These are phyloP conservation scores for Sesia bembeciformis DNA, from an alignment of 2,888 invertebrate genomes.

Conservation along the genomic window DNA sequence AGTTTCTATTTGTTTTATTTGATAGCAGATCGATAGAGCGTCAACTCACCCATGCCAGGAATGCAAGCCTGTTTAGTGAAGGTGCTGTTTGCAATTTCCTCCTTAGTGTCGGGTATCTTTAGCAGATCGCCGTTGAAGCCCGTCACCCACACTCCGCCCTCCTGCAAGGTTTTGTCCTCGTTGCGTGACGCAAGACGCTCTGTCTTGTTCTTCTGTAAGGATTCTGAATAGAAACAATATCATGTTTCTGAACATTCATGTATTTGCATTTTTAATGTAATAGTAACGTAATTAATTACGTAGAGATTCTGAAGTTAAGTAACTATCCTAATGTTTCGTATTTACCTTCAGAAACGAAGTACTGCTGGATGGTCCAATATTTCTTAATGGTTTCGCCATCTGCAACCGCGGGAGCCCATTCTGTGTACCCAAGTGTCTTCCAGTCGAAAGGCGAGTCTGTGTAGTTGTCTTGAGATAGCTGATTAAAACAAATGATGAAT, in stretches of 20 bases:
- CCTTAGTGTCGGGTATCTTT: constrained; percentile 12
- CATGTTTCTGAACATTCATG: too few relatives aligned
- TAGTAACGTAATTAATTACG: too few relatives aligned
- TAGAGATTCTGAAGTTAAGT: too few relatives aligned
- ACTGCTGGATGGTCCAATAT: constrained; percentile 11
- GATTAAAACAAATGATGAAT: neutral
- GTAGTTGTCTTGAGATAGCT: constrained; percentile 1
- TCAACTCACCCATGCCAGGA: constrained; percentile 44
- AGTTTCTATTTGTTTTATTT: too few relatives aligned
- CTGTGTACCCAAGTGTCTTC: neutral
- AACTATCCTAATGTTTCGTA: too few relatives aligned
- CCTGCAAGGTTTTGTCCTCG: constrained; percentile 11
- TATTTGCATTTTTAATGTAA: too few relatives aligned
- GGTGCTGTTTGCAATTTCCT: constrained; percentile 12
- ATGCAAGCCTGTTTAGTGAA: constrained; percentile 47
- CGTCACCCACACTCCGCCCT: constrained; percentile 20
- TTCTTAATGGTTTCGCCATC: neutral
- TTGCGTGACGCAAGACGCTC: constrained; percentile 6
- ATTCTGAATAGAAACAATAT: neutral
- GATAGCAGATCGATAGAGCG: too few relatives aligned
- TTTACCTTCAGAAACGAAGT: constrained; percentile 12
- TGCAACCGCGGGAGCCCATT: neutral
- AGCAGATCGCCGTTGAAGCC: constrained; percentile 25
- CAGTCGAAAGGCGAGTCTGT: neutral
- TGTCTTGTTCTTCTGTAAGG: neutral